Base-by-base conservation (phyloP, 2,797 vertebrate genomes). In the Telmatherina bonti region DNA sequence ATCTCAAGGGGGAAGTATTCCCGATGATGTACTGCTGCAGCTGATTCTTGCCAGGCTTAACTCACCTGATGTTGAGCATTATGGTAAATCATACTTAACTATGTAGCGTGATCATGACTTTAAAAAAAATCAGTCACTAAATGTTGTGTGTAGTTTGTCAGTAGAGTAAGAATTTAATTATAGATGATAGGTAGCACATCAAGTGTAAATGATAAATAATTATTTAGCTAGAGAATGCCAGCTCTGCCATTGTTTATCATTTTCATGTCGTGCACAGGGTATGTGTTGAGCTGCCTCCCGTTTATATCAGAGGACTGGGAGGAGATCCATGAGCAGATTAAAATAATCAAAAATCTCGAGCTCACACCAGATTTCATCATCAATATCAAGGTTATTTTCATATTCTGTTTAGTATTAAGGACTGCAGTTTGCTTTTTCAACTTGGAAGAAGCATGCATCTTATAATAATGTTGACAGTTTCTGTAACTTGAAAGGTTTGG, bases 241-340 rank as follows among this genome's bases (percentile, higher is more conserved):
- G 49, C 57, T 66, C 43, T 70, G 45, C 7, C 43, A 24, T 30
- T 47, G 26, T 52, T 78, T n/a, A 54, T 53, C 16, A 31, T 31
- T 53, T 2, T 8, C 16, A 10, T 84, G 51, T 67, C 84, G 13
- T 81, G 10, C 70, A 15, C 93, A 99, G 98, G 97, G 55, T 99
- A 99, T 74, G 91, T 99, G 77, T 90, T 99, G 82, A 95, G 96
- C 91, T 96, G 96, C 81, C 88, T 98, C 70, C 97, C 98, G 4
- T 94, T 92, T 79, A 85, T 96, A 64, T 95, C 95, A 29, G 95
- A 97, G 67, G 93, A 95, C 26, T 79, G 86, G 71, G 78, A 95
- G 86, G 95, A 90, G 62, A 89, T 95, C 82, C 74, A 86, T 20
- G 91, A 98, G 79, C 97, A 99, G 92, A 90, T 97, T 79, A 87